Evolutionary conservation across 2,113 vertebrate genomes (phyloP).

Genomic region (Carassius gibelio): DNA sequence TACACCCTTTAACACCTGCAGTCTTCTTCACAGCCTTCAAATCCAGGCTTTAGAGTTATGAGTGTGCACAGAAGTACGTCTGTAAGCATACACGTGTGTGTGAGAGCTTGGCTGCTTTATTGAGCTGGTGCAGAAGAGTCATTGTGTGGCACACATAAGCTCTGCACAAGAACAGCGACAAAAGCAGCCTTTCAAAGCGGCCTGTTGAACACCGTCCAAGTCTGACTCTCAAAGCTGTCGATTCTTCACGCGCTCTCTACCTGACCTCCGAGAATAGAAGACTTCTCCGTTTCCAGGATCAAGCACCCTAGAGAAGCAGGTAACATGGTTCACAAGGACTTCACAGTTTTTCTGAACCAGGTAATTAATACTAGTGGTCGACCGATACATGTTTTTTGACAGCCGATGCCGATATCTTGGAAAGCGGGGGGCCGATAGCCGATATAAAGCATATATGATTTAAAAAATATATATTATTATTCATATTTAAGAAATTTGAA

Average conservation of each 20-base stretch:
- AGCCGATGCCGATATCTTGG: no score
- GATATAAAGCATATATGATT: no score
- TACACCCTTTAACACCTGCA: conserved; percentile 27
- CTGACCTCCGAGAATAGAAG: conserved; percentile 41
- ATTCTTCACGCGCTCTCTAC: conserved; percentile 51
- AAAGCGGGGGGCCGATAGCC: no score
- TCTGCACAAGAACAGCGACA: conserved; percentile 69
- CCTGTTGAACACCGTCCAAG: conserved; percentile 41
- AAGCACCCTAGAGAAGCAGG: conserved; percentile 14
- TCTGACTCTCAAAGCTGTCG: conserved; percentile 33
- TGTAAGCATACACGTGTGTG: conserved; percentile 44
- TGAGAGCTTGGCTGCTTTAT: conserved; percentile 29
- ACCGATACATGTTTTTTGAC: no score
- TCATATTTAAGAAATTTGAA: no score
- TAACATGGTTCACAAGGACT: background rate
- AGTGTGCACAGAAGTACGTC: background rate
- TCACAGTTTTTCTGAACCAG: conserved; percentile 27
- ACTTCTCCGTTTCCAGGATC: conserved; percentile 46
- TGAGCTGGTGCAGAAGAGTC: background rate
- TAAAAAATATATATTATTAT: no score
- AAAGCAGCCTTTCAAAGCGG: conserved; percentile 70
- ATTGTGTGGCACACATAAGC: conserved; percentile 62
- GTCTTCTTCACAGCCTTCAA: conserved; percentile 40
- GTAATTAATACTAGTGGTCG: background rate
- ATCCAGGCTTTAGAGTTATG: conserved; percentile 39